Conservation (phyloP, 2,888 invertebrate genomes). For the Fissipunctia ypsillon region DNA sequence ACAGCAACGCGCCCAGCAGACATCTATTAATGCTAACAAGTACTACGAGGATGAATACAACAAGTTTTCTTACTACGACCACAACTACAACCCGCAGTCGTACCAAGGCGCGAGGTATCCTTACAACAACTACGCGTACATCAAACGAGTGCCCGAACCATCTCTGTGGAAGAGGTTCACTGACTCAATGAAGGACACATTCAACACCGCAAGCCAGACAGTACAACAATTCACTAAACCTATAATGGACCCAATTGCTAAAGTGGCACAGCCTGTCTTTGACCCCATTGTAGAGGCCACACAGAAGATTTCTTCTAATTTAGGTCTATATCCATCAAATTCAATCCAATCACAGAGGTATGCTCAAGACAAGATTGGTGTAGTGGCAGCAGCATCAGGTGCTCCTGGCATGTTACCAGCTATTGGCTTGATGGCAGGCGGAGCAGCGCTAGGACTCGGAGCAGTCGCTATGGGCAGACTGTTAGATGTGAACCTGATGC, state of each 20-base stretch:
- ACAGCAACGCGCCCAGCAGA: constrained; percentile 86
- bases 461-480: constrained; percentile 94
- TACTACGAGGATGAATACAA: constrained; percentile 89
- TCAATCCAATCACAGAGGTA: constrained; percentile 86
- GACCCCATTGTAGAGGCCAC: constrained; percentile 95
- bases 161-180: constrained; percentile 94
- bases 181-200: constrained; percentile 93
- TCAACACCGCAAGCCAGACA: constrained; percentile 93
- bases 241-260: constrained; percentile 90
- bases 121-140: constrained; percentile 91
- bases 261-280: constrained; percentile 92
- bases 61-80: constrained; percentile 90
- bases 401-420: constrained; percentile 93
- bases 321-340: constrained; percentile 91
- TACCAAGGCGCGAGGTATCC: constrained; percentile 86
- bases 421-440: constrained; percentile 94
- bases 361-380: constrained; percentile 92
- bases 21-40: constrained; percentile 84
- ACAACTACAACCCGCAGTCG: constrained; percentile 78
- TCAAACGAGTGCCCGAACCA: constrained; percentile 90
- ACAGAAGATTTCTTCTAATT: constrained; percentile 94
- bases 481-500: constrained; percentile 92
- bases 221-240: constrained; percentile 92
- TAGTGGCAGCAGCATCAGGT: constrained; percentile 88
- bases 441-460: constrained; percentile 95